These are phyloP conservation scores for Aphis gossypii DNA, from an alignment of 1,140 invertebrate genomes.

Conservation along the genomic window DNA sequence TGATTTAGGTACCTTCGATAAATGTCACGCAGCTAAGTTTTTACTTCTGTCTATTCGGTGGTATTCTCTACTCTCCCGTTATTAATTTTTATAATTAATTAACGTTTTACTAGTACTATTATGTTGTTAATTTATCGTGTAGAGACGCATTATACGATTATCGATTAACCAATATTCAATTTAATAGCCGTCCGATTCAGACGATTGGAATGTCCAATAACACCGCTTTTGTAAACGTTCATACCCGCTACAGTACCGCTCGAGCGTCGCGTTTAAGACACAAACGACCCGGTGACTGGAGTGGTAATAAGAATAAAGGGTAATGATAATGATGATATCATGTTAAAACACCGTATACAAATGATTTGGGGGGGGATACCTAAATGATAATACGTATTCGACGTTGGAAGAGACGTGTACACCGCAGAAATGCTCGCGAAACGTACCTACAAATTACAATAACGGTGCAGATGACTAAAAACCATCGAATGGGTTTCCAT, in stretches of 20 bases:
- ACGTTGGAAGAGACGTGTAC: neutral
- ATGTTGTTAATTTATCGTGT: neutral
- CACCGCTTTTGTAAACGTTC: neutral
- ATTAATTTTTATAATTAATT: constrained; percentile 26
- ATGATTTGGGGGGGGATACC: neutral
- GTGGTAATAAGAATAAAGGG: neutral
- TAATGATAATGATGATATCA: constrained; percentile 12
- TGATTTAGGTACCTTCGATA: neutral
- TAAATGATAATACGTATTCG: neutral
- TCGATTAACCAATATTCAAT: constrained; percentile 5
- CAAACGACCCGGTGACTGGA: neutral
- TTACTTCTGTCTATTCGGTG: neutral
- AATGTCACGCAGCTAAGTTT: constrained; percentile 26
- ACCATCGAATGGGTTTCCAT: neutral
- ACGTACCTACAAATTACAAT: neutral
- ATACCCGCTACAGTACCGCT: neutral
- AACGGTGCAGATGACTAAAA: neutral
- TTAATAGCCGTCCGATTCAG: constrained; percentile 2
- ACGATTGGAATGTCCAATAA: neutral
- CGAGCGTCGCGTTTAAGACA: neutral
- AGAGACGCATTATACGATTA: neutral
- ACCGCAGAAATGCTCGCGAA: neutral
- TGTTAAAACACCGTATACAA: neutral
- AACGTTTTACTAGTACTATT: neutral
- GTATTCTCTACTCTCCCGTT: neutral